A percentile compares a stretch with the other conserved stretches of the same genome.
Evolutionary conservation across 1,140 invertebrate species (phyloP).

Genomic region (Sweltsa coloradensis): DNA sequence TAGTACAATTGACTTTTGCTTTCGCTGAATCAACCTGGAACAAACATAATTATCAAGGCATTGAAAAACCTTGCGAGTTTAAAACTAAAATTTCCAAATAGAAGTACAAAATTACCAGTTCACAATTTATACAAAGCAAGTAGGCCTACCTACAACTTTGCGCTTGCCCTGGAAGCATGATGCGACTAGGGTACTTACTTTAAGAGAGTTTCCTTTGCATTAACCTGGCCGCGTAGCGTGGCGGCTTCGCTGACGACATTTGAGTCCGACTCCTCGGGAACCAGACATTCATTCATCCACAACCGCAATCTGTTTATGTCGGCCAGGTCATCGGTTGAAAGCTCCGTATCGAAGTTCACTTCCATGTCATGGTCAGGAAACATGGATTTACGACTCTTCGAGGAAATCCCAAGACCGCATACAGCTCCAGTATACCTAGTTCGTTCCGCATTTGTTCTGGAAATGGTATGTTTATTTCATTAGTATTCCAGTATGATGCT

Average conservation of each 20-base stretch:
- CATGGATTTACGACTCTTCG: slow-evolving; percentile 35
- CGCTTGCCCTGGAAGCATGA: slow-evolving; percentile 22
- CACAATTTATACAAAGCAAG: too few species aligned
- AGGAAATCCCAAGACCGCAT: slow-evolving; percentile 65
- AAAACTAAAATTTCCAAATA: too few species aligned
- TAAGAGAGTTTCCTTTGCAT: slow-evolving; percentile 19
- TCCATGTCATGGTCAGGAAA: slow-evolving; percentile 77
- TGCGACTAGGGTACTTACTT: too few species aligned
- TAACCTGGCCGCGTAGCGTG: slow-evolving; percentile 9
- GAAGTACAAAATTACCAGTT: too few species aligned
- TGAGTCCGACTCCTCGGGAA: too few species aligned
- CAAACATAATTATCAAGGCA: too few species aligned
- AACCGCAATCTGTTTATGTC: slow-evolving; percentile 49
- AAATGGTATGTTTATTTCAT: slow-evolving; percentile 4
- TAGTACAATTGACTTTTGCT: too few species aligned
- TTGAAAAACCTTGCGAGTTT: too few species aligned
- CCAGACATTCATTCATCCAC: slow-evolving; percentile 39
- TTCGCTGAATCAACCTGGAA: too few species aligned
- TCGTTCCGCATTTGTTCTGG: slow-evolving; percentile 34
- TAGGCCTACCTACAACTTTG: slow-evolving; percentile 22
- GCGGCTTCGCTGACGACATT: not conserved
- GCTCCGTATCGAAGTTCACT: slow-evolving; percentile 56
- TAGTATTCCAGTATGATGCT: too few species aligned
- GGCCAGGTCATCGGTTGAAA: slow-evolving; percentile 47
- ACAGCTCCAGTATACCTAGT: slow-evolving; percentile 58